Evolutionary conservation across 2,888 invertebrate species (phyloP).

Genomic region (Druceiella hillmani): DNA sequence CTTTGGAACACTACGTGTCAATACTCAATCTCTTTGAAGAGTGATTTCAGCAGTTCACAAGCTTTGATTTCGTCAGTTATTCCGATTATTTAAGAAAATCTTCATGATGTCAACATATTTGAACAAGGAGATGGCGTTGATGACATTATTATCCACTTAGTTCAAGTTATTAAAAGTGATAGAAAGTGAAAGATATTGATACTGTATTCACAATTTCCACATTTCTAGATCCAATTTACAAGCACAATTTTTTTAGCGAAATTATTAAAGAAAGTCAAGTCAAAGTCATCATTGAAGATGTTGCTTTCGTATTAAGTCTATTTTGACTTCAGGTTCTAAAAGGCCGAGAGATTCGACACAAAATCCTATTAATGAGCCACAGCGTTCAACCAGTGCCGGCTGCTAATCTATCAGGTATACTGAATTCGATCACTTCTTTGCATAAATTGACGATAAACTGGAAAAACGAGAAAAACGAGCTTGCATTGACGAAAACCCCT

Average conservation of each 20-base stretch:
- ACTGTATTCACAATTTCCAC: constrained; percentile 4
- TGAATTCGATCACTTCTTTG: too few species aligned
- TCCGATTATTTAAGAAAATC: background rate
- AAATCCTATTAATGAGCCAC: too few species aligned
- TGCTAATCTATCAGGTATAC: too few species aligned
- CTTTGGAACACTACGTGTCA: constrained; percentile 3
- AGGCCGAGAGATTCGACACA: too few species aligned
- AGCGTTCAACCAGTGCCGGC: too few species aligned
- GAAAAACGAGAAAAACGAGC: too few species aligned
- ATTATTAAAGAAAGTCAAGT: constrained; percentile 5
- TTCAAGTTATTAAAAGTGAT: background rate
- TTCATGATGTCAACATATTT: too few species aligned
- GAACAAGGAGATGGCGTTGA: background rate
- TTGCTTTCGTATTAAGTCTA: too few species aligned
- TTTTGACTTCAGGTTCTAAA: too few species aligned
- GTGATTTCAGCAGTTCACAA: constrained; percentile 3
- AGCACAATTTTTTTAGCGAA: constrained; percentile 4
- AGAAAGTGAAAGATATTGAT: background rate
- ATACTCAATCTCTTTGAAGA: constrained; percentile 4
- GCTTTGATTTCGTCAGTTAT: constrained; percentile 1
- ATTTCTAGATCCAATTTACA: constrained; percentile 2
- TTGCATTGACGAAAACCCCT: too few species aligned
- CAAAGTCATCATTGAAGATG: too few species aligned
- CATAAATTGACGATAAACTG: too few species aligned
- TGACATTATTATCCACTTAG: background rate